Evolutionary conservation across 2,797 vertebrate genomes (phyloP).

Genomic region (Vespertilio murinus): DNA sequence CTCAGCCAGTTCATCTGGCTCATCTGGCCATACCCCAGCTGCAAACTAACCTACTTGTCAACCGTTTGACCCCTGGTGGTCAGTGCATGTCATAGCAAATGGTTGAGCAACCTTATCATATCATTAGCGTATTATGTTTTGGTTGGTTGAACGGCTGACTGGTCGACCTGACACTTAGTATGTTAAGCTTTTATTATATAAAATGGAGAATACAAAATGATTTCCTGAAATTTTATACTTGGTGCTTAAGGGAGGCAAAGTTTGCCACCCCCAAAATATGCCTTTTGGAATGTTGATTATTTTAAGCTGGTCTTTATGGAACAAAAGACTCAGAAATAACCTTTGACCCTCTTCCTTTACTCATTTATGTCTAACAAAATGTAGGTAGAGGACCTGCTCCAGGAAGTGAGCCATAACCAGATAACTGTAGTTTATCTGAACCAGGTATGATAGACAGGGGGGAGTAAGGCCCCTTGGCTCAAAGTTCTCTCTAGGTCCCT

Average conservation of each 20-base stretch:
- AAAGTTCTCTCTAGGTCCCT: not conserved
- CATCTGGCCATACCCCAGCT: too few relatives aligned
- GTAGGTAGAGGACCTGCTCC: not conserved
- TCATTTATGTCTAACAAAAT: not conserved
- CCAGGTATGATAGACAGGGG: too few relatives aligned
- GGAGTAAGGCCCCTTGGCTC: not conserved
- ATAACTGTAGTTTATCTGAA: not conserved
- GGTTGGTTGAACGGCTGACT: too few relatives aligned
- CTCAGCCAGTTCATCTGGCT: too few relatives aligned
- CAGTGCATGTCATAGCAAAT: too few relatives aligned
- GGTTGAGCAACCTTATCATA: too few relatives aligned
- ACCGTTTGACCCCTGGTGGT: too few relatives aligned
- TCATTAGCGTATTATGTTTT: too few relatives aligned
- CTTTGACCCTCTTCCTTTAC: not conserved
- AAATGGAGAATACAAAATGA: not conserved
- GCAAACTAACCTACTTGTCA: too few relatives aligned
- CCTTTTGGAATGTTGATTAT: not conserved
- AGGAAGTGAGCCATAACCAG: not conserved
- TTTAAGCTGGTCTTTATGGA: not conserved
- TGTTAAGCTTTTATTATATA: too few relatives aligned
- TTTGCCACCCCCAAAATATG: not conserved
- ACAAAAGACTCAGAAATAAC: not conserved
- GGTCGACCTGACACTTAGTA: too few relatives aligned
- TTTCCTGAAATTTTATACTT: not conserved
- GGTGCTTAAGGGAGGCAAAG: not conserved